Evolutionary conservation across 2,888 invertebrate genomes (phyloP).

Genomic region (Hypercompe scribonia): DNA sequence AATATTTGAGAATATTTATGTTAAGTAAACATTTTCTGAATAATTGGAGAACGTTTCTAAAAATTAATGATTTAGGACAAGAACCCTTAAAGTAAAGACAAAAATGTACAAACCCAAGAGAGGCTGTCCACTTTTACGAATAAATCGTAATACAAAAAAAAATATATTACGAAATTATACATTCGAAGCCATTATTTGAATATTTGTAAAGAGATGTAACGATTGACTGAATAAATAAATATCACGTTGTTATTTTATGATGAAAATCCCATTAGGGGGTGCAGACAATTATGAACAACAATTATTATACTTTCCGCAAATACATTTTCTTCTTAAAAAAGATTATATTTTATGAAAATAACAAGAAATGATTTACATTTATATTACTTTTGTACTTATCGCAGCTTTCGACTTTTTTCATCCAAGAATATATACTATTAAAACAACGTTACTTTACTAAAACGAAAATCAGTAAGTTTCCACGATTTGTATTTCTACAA

Average conservation of each 20-base stretch:
- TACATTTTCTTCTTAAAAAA: neutral
- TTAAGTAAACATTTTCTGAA: conserved; percentile 10
- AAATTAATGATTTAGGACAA: conserved; percentile 23
- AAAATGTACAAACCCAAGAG: conserved; percentile 40
- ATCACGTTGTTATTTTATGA: conserved; percentile 15
- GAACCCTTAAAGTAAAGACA: conserved; percentile 24
- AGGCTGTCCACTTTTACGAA: conserved; percentile 37
- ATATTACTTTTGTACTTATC: too few species aligned
- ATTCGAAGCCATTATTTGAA: conserved; percentile 12
- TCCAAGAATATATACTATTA: too few species aligned
- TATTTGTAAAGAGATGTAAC: conserved; percentile 6
- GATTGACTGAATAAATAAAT: conserved; percentile 21
- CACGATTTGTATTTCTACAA: too few species aligned
- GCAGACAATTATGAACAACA: neutral
- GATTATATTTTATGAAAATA: too few species aligned
- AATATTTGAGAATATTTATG: neutral
- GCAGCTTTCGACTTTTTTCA: too few species aligned
- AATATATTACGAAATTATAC: neutral
- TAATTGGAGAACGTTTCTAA: conserved; percentile 10
- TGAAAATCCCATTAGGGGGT: neutral
- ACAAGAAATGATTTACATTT: too few species aligned
- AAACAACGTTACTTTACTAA: too few species aligned
- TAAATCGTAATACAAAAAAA: conserved; percentile 35
- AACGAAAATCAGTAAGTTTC: too few species aligned
- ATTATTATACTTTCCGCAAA: neutral